Evolutionary conservation across 1,140 invertebrate species (phyloP).

Genomic region (Danaus melanippus): DNA sequence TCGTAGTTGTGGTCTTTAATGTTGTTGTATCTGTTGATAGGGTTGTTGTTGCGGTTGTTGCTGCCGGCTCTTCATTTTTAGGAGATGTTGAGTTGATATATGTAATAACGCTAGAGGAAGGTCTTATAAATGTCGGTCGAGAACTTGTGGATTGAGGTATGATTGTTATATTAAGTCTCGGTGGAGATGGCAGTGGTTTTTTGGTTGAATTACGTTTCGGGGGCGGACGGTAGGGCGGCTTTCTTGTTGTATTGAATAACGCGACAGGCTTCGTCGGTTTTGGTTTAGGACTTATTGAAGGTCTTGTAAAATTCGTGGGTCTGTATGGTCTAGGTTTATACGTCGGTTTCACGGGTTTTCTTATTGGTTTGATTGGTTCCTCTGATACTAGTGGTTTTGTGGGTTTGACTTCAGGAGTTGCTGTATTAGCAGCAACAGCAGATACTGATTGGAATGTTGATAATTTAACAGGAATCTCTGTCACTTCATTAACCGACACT

Average conservation of each 20-base stretch:
- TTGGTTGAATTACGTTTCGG: constrained; percentile 57
- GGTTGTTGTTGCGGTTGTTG: constrained; percentile 27
- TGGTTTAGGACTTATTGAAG: constrained; percentile 45
- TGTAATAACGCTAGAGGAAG: constrained; percentile 52
- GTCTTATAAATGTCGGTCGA: constrained; percentile 54
- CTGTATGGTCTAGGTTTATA: constrained; percentile 52
- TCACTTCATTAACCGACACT: constrained; percentile 27
- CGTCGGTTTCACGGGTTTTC: constrained; percentile 42
- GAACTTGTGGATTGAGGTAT: constrained; percentile 66
- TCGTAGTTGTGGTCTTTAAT: constrained; percentile 19
- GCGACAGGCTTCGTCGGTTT: constrained; percentile 55
- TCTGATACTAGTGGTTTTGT: constrained; percentile 23
- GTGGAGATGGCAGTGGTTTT: constrained; percentile 58
- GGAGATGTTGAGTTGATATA: constrained; percentile 61
- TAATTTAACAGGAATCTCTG: constrained; percentile 62
- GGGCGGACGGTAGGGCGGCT: constrained; percentile 46
- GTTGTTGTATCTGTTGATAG: constrained; percentile 21
- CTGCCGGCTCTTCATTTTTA: constrained; percentile 31
- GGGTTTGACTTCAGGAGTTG: constrained; percentile 20
- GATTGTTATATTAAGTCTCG: constrained; percentile 72
- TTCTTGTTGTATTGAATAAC: constrained; percentile 43
- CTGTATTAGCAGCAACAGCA: constrained; percentile 27
- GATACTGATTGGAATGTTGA: constrained; percentile 72
- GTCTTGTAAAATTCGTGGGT: constrained; percentile 49
- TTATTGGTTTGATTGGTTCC: constrained; percentile 39